phyloP scores from a whole-genome alignment of 2,888 invertebrate species.

The Dendrolimus pini region DNA sequence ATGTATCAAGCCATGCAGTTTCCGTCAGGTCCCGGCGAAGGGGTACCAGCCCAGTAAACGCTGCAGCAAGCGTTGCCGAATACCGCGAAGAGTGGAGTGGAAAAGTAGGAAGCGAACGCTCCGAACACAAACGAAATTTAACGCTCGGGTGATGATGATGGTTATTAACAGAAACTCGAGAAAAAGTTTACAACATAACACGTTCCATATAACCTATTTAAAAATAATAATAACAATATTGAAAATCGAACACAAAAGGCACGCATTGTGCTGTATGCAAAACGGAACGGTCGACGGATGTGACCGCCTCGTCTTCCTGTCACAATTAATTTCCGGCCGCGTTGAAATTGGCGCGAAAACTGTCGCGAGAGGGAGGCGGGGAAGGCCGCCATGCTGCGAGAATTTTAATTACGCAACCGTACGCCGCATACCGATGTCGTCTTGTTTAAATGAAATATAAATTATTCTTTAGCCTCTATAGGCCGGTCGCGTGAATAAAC shows the following conservation, averaged over 20 bases:
- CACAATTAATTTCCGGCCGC: constrained; percentile 77
- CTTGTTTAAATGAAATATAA: constrained; percentile 77
- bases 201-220: neutral
- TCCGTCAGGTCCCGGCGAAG: too few relatives aligned
- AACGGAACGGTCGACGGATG: constrained; percentile 66
- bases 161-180: too few relatives aligned
- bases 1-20: too few relatives aligned
- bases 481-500: neutral
- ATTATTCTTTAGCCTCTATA: constrained; percentile 44
- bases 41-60: too few relatives aligned
- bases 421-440: constrained; percentile 76
- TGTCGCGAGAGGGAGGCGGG: constrained; percentile 52
- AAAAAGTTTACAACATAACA: neutral
- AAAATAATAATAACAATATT: neutral
- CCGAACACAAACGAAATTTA: too few relatives aligned
- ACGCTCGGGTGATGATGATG: too few relatives aligned
- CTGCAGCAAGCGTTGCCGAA: too few relatives aligned
- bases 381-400: constrained; percentile 44
- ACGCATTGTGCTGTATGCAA: constrained; percentile 28
- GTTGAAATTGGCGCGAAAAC: constrained; percentile 77
- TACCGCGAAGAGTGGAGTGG: too few relatives aligned
- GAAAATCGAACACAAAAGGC: neutral
- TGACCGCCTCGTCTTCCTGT: constrained; percentile 75
- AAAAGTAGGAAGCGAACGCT: too few relatives aligned
- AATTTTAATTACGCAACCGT: constrained; percentile 77